These are phyloP conservation scores for Periophthalmus magnuspinnatus DNA, from an alignment of 2,797 vertebrate genomes.

Conservation along the genomic window DNA sequence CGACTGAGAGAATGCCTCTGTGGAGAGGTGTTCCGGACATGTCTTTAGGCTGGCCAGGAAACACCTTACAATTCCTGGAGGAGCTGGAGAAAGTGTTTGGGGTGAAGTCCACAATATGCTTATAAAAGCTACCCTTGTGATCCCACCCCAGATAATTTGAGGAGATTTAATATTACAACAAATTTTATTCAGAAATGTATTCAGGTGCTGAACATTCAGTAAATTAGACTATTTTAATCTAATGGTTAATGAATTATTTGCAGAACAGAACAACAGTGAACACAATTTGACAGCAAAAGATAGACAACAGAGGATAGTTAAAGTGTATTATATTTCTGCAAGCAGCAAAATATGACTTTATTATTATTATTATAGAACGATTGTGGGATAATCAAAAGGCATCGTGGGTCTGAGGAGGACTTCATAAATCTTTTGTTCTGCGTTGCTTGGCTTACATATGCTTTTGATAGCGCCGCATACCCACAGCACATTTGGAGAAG, in stretches of 20 bases:
- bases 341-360: constrained; percentile 84
- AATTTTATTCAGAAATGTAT: background rate
- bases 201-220: background rate
- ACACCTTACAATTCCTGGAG: too few species aligned
- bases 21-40: background rate
- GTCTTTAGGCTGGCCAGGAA: too few species aligned
- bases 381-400: constrained; percentile 80
- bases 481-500: constrained; percentile 73
- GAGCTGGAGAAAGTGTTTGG: background rate
- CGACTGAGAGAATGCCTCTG: background rate
- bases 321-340: constrained; percentile 51
- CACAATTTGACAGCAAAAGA: background rate
- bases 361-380: constrained; percentile 77
- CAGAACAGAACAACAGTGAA: background rate
- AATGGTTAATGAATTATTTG: background rate
- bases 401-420: constrained; percentile 74
- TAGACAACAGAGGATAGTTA: background rate
- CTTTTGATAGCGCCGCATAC: constrained; percentile 76
- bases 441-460: constrained; percentile 69
- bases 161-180: background rate
- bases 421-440: constrained; percentile 78
- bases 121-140: background rate
- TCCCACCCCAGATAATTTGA: background rate
- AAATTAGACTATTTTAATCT: background rate
- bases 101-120: background rate